Percentiles rank a stretch among this genome's conserved stretches.
These are phyloP conservation scores for Hypselothyrea guttata DNA, from an alignment of 2,888 invertebrate genomes.

Conservation along the genomic window DNA sequence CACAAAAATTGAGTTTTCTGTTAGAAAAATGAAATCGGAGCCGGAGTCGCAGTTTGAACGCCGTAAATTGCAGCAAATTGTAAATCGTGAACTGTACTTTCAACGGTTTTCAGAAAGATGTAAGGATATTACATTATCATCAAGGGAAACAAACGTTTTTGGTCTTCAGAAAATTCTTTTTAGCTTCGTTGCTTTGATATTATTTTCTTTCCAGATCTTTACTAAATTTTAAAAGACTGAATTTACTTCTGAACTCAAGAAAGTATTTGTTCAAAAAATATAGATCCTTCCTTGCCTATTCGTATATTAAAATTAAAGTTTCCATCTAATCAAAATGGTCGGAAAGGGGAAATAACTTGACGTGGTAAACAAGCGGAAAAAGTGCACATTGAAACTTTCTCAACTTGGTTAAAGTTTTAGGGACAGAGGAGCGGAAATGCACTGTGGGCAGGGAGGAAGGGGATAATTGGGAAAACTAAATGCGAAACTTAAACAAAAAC, in stretches of 20 bases:
- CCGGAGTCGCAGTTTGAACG: neutral
- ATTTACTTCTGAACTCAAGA: too few relatives aligned
- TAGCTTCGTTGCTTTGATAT: too few relatives aligned
- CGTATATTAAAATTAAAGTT: neutral
- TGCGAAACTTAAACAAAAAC: conserved; percentile 71
- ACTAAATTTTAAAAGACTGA: too few relatives aligned
- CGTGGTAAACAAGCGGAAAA: conserved; percentile 63
- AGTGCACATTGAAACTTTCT: conserved; percentile 55
- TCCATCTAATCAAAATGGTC: conserved; percentile 23
- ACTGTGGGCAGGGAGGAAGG: conserved; percentile 38
- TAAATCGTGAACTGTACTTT: conserved; percentile 14
- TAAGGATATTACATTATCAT: too few relatives aligned
- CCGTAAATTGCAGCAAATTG: conserved; percentile 48
- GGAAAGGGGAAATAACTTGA: conserved; percentile 26
- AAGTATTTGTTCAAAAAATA: too few relatives aligned
- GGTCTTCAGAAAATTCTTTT: too few relatives aligned
- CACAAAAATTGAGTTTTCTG: conserved; percentile 25
- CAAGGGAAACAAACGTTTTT: too few relatives aligned
- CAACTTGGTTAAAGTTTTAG: conserved; percentile 36
- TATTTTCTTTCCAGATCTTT: too few relatives aligned
- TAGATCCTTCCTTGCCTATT: neutral
- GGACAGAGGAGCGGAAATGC: conserved; percentile 5
- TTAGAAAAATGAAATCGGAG: too few relatives aligned
- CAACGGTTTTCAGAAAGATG: too few relatives aligned
- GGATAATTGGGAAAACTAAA: conserved; percentile 69